Conservation (phyloP, 2,797 vertebrate species). For the Danio jaintianensis region DNA sequence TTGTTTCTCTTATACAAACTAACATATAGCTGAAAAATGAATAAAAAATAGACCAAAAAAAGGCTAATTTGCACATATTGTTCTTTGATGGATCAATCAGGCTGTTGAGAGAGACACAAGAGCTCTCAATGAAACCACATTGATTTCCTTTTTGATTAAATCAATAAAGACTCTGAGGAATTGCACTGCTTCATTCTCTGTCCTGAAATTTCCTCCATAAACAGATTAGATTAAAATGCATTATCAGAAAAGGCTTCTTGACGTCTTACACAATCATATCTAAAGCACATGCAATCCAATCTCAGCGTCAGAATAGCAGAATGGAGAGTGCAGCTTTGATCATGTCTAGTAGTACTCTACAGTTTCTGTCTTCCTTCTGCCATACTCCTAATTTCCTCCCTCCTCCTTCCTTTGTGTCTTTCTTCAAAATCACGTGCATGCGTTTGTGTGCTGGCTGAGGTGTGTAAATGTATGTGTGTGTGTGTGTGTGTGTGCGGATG, state of each 20-base stretch:
- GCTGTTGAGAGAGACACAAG: constrained; percentile 32
- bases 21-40: background rate
- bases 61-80: constrained; percentile 45
- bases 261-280: constrained; percentile 40
- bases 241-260: constrained; percentile 24
- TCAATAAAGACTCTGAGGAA: constrained; percentile 45
- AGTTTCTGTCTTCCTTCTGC: background rate
- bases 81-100: constrained; percentile 49
- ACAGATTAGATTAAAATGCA: constrained; percentile 42
- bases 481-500: constrained; percentile 32
- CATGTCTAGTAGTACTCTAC: background rate
- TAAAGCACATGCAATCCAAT: constrained; percentile 44
- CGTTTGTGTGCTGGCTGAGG: background rate
- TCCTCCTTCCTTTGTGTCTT: constrained; percentile 23
- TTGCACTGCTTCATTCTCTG: constrained; percentile 11
- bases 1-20: background rate
- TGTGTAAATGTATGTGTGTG: constrained; percentile 25
- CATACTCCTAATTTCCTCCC: background rate
- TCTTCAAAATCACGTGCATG: background rate
- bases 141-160: constrained; percentile 49
- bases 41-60: background rate
- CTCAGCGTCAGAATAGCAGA: background rate
- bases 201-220: constrained; percentile 16
- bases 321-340: constrained; percentile 3
- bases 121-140: constrained; percentile 43